Percentiles rank a stretch among this genome's conserved stretches.
Evolutionary conservation across 2,113 vertebrate genomes (phyloP).

Genomic region (Callipepla squamata): DNA sequence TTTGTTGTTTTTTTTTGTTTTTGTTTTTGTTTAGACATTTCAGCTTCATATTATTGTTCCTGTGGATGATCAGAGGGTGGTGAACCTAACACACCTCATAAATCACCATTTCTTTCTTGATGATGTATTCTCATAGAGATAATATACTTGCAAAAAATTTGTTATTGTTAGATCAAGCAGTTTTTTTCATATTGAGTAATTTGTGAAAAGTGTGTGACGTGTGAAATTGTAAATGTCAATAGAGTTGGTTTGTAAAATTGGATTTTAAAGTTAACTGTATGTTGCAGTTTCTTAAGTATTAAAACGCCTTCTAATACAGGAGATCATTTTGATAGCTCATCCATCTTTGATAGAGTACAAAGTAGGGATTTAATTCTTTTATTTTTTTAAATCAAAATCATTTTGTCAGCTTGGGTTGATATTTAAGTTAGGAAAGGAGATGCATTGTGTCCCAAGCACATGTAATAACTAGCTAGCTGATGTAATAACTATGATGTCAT

Average conservation of each 20-base stretch:
- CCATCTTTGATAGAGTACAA: background rate
- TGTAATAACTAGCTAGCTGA: background rate
- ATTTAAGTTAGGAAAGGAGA: background rate
- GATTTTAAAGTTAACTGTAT: background rate
- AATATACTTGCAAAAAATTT: background rate
- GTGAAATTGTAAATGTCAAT: background rate
- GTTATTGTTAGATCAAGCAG: background rate
- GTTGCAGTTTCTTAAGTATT: background rate
- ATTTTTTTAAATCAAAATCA: background rate
- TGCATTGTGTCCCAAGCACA: background rate
- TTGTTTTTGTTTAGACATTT: background rate
- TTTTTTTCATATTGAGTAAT: background rate
- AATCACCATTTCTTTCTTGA: background rate
- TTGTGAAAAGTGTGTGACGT: background rate
- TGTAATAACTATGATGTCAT: background rate
- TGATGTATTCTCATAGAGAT: background rate
- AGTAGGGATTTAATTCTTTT: background rate
- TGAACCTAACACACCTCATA: background rate
- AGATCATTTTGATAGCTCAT: background rate
- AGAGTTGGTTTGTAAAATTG: background rate
- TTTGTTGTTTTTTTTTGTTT: too few species aligned
- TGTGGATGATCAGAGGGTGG: background rate
- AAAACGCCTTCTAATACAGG: background rate
- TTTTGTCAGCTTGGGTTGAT: background rate
- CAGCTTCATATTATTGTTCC: background rate